phyloP scores from a whole-genome alignment of 2,888 invertebrate species.

The Agrochola lychnidis region DNA sequence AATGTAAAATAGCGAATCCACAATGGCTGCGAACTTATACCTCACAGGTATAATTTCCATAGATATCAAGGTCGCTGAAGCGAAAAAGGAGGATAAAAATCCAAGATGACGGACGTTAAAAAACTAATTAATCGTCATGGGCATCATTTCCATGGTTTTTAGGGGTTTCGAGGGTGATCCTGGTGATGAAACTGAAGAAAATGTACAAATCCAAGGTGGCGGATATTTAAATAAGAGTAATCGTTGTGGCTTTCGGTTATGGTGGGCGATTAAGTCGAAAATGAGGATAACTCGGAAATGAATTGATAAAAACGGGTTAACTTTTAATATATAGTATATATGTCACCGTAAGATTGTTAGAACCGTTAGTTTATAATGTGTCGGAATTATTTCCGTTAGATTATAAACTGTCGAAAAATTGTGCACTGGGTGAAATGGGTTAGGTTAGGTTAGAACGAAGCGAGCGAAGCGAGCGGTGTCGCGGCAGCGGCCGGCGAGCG shows the following conservation, averaged over 20 bases:
- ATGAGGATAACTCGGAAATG: conserved; percentile 26
- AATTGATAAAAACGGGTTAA: neutral
- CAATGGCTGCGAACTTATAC: neutral
- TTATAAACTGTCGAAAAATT: too few relatives aligned
- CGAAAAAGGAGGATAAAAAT: neutral
- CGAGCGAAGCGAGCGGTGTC: too few relatives aligned
- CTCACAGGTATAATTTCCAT: neutral
- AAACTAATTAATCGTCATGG: conserved; percentile 31
- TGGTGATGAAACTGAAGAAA: conserved; percentile 28
- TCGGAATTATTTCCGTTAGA: too few relatives aligned
- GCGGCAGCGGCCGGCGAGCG: too few relatives aligned
- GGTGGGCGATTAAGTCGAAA: conserved; percentile 35
- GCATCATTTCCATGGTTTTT: conserved; percentile 33
- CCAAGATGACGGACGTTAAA: neutral
- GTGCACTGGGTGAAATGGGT: too few relatives aligned
- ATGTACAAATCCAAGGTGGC: conserved; percentile 28
- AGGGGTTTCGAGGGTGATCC: conserved; percentile 46
- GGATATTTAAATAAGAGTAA: conserved; percentile 29
- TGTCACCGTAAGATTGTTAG: too few relatives aligned
- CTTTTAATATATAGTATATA: too few relatives aligned
- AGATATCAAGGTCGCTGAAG: neutral
- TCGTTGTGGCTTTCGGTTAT: conserved; percentile 23
- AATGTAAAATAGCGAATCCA: neutral
- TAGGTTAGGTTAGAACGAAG: too few relatives aligned
- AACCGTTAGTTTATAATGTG: too few relatives aligned